Base-by-base conservation (phyloP, 2,113 vertebrate species). In the Micromys minutus region DNA sequence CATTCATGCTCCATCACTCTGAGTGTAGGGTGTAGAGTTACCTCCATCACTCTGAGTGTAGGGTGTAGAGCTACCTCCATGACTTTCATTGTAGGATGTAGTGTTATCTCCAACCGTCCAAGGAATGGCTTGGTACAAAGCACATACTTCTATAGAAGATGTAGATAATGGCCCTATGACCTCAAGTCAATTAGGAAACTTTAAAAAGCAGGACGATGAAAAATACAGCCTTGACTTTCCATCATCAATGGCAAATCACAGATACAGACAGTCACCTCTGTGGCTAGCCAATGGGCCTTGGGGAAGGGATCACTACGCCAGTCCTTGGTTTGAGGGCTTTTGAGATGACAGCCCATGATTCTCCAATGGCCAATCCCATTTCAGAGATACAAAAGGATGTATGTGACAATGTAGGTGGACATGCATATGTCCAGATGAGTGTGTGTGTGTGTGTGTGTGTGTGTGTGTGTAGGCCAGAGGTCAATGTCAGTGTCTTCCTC, bases 331-430 rank as follows among this genome's bases (percentile, higher is more conserved):
- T 80, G 7, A 2, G 72, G 88, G 36, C n/a, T 13, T 93, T 63
- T 34, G n/a, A 16, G 4, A 12, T 83, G 47, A 65, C 36, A 13
- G 50, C 74, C 84, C 11, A 22, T 0, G 8, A 71, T 9, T 57
- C 72, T 93, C 71, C 72, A 10, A 74, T 61, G 79, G 63, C 59
- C 76, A 79, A 93, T 47, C 42, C 67, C 89, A 94, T 86, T 93
- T 94, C 39, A 45, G 39, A 84, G 39, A 45, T 84, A 61, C 31
- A 17, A 84, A 63, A 63, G 15, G 39, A 42, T 84, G 26, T 61
- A 19, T 11, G 24, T 61, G 15, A n/a, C n/a, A n/a, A n/a, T n/a
- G n/a, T n/a, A n/a, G n/a, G n/a, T n/a, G n/a, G n/a, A n/a, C n/a
- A n/a, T n/a, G n/a, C n/a, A n/a, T n/a, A n/a, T n/a, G n/a, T n/a